Conservation (phyloP, 1,140 invertebrate species). For the Rhyzopertha dominica region DNA sequence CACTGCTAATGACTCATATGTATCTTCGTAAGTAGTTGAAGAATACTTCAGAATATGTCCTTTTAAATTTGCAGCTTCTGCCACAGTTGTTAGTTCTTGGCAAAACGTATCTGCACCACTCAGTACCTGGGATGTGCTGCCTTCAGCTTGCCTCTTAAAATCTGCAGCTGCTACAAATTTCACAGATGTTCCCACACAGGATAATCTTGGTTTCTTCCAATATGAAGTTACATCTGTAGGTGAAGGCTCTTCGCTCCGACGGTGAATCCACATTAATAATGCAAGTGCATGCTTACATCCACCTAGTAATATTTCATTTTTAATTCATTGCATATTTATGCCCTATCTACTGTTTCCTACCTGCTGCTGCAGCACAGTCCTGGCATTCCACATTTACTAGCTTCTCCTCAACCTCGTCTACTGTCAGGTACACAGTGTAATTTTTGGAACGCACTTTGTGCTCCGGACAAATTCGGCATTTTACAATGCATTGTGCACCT, state of each 20-base stretch:
- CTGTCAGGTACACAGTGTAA: constrained; percentile 21
- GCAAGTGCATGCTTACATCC: constrained; percentile 37
- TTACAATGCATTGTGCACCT: constrained; percentile 26
- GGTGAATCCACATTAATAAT: constrained; percentile 41
- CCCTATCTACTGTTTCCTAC: constrained; percentile 29
- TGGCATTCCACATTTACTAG: constrained; percentile 25
- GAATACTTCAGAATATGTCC: constrained; percentile 13
- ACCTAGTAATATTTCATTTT: too few species aligned
- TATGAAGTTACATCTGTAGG: constrained; percentile 34
- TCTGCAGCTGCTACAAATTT: constrained; percentile 25
- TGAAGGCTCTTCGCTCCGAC: constrained; percentile 36
- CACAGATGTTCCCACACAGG: constrained; percentile 22
- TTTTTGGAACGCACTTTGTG: constrained; percentile 25
- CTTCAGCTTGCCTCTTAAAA: constrained; percentile 18
- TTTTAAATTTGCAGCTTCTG: constrained; percentile 18
- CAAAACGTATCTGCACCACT: constrained; percentile 2
- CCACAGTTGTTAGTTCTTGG: too few species aligned
- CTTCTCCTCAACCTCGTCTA: constrained; percentile 23
- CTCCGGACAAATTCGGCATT: constrained; percentile 29
- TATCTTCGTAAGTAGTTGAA: constrained; percentile 10
- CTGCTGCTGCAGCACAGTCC: constrained; percentile 26
- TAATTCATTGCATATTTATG: constrained; percentile 28
- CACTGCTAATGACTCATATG: constrained; percentile 19
- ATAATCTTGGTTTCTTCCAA: constrained; percentile 37
- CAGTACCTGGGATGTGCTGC: constrained; percentile 5